Conservation (phyloP, 2,888 invertebrate genomes). For the Molorchus minor region DNA sequence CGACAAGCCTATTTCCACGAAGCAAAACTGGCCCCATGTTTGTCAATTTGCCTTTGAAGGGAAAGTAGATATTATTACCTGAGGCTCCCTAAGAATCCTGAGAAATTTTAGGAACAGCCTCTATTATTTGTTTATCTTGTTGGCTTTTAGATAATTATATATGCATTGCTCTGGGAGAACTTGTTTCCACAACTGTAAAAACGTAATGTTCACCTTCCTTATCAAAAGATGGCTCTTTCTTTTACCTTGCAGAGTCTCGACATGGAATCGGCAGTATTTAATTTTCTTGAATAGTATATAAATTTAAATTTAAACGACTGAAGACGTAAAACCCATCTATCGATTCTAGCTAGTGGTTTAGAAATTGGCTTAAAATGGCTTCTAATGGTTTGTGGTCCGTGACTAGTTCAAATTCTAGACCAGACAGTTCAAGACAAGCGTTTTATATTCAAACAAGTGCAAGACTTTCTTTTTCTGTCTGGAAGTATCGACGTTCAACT, state of each 20-base stretch:
- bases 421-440: constrained; percentile 59
- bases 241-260: constrained; percentile 21
- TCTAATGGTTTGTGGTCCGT: constrained; percentile 56
- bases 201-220: constrained; percentile 36
- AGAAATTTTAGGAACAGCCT: constrained; percentile 21
- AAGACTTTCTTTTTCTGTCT: constrained; percentile 56
- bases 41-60: constrained; percentile 37
- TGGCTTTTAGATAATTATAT: constrained; percentile 30
- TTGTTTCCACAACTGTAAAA: constrained; percentile 29
- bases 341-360: constrained; percentile 40
- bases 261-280: constrained; percentile 26
- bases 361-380: constrained; percentile 48
- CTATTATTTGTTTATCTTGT: constrained; percentile 22
- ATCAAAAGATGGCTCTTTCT: constrained; percentile 31
- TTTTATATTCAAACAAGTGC: constrained; percentile 57
- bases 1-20: constrained; percentile 37
- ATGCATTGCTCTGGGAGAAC: constrained; percentile 33
- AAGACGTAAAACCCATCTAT: constrained; percentile 42
- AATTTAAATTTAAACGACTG: constrained; percentile 41
- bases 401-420: constrained; percentile 56
- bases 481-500: constrained; percentile 49
- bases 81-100: constrained; percentile 31
- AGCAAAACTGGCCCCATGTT: constrained; percentile 39
- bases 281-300: constrained; percentile 1
- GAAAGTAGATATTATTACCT: constrained; percentile 34